Percentiles rank a stretch among this genome's conserved stretches.
Conservation (phyloP, 2,888 invertebrate genomes). For the Melieria omissa region DNA sequence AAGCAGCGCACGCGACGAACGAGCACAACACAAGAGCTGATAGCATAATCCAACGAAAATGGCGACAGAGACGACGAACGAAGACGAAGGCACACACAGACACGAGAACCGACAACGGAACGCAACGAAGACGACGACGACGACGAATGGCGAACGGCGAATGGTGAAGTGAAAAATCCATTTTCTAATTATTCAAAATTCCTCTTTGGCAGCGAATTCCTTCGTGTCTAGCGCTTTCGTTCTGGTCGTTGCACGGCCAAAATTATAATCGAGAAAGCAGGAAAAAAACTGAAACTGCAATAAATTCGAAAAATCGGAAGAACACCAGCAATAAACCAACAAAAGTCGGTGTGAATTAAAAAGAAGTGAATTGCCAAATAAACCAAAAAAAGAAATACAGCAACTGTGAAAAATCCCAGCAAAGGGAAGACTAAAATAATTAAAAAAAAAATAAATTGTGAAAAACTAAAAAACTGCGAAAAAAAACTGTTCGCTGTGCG, state of each 20-base stretch:
- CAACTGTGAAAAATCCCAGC: conserved; percentile 10
- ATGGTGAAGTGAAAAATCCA: conserved; percentile 61
- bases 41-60: no score
- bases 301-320: conserved; percentile 34
- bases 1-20: conserved; percentile 22
- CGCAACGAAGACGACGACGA: conserved; percentile 60
- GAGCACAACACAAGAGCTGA: conserved; percentile 15
- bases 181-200: conserved; percentile 62
- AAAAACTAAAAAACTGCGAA: conserved; percentile 3
- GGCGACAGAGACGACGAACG: no score
- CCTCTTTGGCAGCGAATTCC: conserved; percentile 63
- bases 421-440: conserved; percentile 6
- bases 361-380: background rate
- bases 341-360: no score
- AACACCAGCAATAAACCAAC: conserved; percentile 25
- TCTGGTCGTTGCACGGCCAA: conserved; percentile 41
- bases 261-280: conserved; percentile 33
- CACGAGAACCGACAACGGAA: conserved; percentile 34
- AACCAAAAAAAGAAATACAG: background rate
- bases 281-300: conserved; percentile 39
- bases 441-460: background rate
- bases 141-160: conserved; percentile 53
- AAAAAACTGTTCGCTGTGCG: conserved; percentile 18
- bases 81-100: no score
- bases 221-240: conserved; percentile 48